Percentiles rank a stretch among this genome's conserved stretches.
These are phyloP conservation scores for Latrodectus hesperus DNA, from an alignment of 2,888 invertebrate species.

Conservation along the genomic window DNA sequence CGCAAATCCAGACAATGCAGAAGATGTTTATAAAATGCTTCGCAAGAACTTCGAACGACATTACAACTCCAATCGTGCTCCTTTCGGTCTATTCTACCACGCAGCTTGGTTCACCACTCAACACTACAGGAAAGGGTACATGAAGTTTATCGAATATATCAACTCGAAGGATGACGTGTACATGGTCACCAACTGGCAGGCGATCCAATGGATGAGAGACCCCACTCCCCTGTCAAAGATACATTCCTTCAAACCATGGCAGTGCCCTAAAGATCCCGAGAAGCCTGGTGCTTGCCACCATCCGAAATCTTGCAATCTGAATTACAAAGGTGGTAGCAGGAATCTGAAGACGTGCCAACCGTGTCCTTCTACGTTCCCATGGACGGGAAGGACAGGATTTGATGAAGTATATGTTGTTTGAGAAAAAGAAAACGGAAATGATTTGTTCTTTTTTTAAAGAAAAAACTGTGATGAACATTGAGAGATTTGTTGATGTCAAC, in stretches of 20 bases:
- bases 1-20: slow-evolving; percentile 90
- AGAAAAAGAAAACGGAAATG: not conserved
- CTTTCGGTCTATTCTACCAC: slow-evolving; percentile 93
- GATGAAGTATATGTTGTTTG: slow-evolving; percentile 56
- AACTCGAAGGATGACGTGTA: slow-evolving; percentile 83
- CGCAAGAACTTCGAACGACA: slow-evolving; percentile 95
- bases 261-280: slow-evolving; percentile 82
- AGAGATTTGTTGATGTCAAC: not conserved
- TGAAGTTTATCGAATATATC: slow-evolving; percentile 87
- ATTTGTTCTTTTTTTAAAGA: no score
- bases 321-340: slow-evolving; percentile 87
- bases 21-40: slow-evolving; percentile 93
- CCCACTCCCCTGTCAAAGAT: slow-evolving; percentile 90
- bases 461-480: slow-evolving; percentile 32
- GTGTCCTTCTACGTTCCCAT: slow-evolving; percentile 87
- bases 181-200: slow-evolving; percentile 94
- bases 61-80: slow-evolving; percentile 93
- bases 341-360: slow-evolving; percentile 97
- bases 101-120: slow-evolving; percentile 97
- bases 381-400: slow-evolving; percentile 82
- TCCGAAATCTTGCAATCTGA: slow-evolving; percentile 94
- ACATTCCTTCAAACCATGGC: slow-evolving; percentile 90
- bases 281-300: slow-evolving; percentile 93
- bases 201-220: slow-evolving; percentile 93
- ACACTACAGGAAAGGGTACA: slow-evolving; percentile 94